Base-by-base conservation (phyloP, 2,888 invertebrate species). In the Drosophila nigricruria region DNA sequence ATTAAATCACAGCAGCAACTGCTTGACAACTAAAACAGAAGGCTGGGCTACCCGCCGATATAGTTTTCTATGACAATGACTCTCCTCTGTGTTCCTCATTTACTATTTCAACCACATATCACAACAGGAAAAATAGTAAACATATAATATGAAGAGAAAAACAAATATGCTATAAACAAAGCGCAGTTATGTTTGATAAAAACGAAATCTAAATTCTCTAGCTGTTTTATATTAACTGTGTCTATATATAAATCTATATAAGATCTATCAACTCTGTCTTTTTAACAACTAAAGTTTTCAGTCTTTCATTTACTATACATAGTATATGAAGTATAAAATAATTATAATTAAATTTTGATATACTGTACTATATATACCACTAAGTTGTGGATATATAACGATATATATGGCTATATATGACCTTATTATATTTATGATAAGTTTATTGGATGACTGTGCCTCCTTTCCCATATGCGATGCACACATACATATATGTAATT, bases 101-200 rank as follows among this genome's bases (percentile, higher is more conserved):
- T 61, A 42, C 23, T 45, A 54, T 62, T 61, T 63, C 49, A 34
- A 57, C 16, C 38, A 50, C 85, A 70, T 73, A 67, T 70, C 64
- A 42, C 57, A 70, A 70, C 67, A 58, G 79, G 43, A 71, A 79
- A 67, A 59, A 12, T 43, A 40, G 36, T 27, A 47, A 38, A 59
- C n/a, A 14, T 60, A 60, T 32, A 60, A 57, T 78, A 38, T n/a
- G 30, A 52, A 49, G 42, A 23, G 40, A 23, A 45, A 23, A 43
- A 20, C 8, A n/a, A 36, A 27, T 42, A 38, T 9, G 3, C 1
- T 18, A n/a, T 38, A 18, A 34, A 25, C 23, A n/a, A 16, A 23
- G 52, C 20, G 34, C 53, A 38, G 38, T n/a, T 38, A 27, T 38
- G 18, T 27, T 16, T 23, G 34, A 34, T 23, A 5, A 16, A 30